phyloP scores from a whole-genome alignment of 2,797 vertebrate species.

The Propithecus perrieri region DNA sequence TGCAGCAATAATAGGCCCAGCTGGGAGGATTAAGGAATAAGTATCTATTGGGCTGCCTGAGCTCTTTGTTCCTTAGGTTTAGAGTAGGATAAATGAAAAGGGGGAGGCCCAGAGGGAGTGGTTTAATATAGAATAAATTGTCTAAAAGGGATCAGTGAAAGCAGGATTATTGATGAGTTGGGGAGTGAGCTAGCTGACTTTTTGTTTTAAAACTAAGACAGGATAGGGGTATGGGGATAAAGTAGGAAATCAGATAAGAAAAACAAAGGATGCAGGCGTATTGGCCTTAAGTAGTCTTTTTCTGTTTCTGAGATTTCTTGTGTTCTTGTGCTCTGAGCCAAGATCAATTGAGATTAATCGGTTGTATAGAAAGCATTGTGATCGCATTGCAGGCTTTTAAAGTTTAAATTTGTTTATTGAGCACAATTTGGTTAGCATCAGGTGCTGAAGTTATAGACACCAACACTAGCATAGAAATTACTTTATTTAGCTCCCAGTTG shows the following conservation, averaged over 20 bases:
- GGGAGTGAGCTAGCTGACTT: slow-evolving; percentile 66
- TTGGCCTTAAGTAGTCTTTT: slow-evolving; percentile 78
- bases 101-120: slow-evolving; percentile 70
- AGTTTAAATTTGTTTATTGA: slow-evolving; percentile 88
- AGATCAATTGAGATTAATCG: slow-evolving; percentile 88
- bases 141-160: slow-evolving; percentile 77
- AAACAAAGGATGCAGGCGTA: slow-evolving; percentile 72
- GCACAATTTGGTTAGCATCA: slow-evolving; percentile 87
- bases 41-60: slow-evolving; percentile 69
- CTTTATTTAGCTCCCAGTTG: slow-evolving; percentile 88
- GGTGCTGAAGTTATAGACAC: slow-evolving; percentile 86
- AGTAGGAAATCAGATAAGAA: slow-evolving; percentile 78
- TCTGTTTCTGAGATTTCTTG: slow-evolving; percentile 81
- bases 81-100: slow-evolving; percentile 75
- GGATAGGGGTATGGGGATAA: slow-evolving; percentile 62
- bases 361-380: slow-evolving; percentile 83
- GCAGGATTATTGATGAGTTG: slow-evolving; percentile 69
- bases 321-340: slow-evolving; percentile 79
- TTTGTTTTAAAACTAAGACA: slow-evolving; percentile 75
- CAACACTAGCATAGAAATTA: slow-evolving; percentile 88
- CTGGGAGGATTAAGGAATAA: slow-evolving; percentile 73
- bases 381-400: slow-evolving; percentile 83
- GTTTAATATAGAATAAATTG: slow-evolving; percentile 82
- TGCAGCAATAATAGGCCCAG: slow-evolving; percentile 64
- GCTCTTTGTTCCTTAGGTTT: slow-evolving; percentile 78